Conservation (phyloP, 2,797 vertebrate species). For the Mormyrus hasselquistii region DNA sequence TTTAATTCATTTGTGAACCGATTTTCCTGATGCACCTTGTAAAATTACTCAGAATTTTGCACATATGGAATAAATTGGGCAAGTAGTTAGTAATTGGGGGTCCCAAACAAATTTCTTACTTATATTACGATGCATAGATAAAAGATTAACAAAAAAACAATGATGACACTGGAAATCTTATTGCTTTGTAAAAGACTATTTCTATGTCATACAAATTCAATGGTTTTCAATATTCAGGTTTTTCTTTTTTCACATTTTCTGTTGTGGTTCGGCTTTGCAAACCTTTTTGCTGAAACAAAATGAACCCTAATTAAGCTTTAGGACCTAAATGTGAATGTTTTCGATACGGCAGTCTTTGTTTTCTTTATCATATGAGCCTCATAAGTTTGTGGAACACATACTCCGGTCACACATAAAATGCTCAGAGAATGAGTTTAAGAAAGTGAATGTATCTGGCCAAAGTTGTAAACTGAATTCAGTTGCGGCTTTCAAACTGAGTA, state of each 20-base stretch:
- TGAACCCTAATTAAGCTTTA: background rate
- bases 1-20: background rate
- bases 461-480: constrained; percentile 32
- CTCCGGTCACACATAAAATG: background rate
- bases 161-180: constrained; percentile 15
- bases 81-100: background rate
- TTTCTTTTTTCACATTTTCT: background rate
- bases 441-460: constrained; percentile 28
- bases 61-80: background rate
- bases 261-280: background rate
- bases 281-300: background rate
- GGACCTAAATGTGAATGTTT: background rate
- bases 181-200: constrained; percentile 20
- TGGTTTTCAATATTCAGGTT: background rate
- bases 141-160: background rate
- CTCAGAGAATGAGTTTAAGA: background rate
- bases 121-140: constrained; percentile 15
- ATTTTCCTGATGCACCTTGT: background rate
- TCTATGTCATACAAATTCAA: background rate
- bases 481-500: constrained; percentile 17
- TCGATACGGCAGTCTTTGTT: background rate
- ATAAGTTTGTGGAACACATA: background rate
- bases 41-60: background rate
- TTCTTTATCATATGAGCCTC: background rate
- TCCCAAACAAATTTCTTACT: background rate